Evolutionary conservation across 1,140 invertebrate genomes (phyloP).

Genomic region (Theocolax elegans): DNA sequence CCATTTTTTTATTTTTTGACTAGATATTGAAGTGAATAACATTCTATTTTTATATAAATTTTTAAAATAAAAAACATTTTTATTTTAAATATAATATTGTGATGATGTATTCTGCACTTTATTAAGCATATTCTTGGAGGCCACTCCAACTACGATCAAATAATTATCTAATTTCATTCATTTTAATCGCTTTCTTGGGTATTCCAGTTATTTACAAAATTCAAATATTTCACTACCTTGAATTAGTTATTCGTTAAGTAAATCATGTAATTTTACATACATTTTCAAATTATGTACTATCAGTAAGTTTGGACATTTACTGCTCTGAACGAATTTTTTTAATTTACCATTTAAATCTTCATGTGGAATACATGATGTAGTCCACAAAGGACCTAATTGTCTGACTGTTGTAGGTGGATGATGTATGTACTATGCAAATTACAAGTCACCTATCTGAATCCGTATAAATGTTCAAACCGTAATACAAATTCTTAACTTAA

Average conservation of each 20-base stretch:
- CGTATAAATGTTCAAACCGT: slow-evolving; percentile 36
- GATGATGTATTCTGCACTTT: too few species aligned
- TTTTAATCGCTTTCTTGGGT: not conserved
- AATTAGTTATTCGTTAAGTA: not conserved
- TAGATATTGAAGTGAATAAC: too few species aligned
- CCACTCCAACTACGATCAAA: not conserved
- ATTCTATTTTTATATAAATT: too few species aligned
- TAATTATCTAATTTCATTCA: not conserved
- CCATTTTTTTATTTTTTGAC: not conserved
- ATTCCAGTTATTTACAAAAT: not conserved
- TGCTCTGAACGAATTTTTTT: not conserved
- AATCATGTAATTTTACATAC: not conserved
- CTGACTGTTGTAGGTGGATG: slow-evolving; percentile 36
- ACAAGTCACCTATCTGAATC: slow-evolving; percentile 39
- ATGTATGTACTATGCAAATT: slow-evolving; percentile 42
- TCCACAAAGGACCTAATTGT: slow-evolving; percentile 40
- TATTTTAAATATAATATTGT: too few species aligned
- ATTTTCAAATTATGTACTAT: not conserved
- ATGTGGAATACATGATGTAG: slow-evolving; percentile 14
- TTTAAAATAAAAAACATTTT: too few species aligned
- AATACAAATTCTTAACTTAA: slow-evolving; percentile 37
- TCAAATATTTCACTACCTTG: too few species aligned
- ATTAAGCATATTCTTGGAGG: not conserved
- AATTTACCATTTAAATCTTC: too few species aligned
- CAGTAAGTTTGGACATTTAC: not conserved